Evolutionary conservation across 1,140 invertebrate genomes (phyloP).

Genomic region (Microplitis demolitor): DNA sequence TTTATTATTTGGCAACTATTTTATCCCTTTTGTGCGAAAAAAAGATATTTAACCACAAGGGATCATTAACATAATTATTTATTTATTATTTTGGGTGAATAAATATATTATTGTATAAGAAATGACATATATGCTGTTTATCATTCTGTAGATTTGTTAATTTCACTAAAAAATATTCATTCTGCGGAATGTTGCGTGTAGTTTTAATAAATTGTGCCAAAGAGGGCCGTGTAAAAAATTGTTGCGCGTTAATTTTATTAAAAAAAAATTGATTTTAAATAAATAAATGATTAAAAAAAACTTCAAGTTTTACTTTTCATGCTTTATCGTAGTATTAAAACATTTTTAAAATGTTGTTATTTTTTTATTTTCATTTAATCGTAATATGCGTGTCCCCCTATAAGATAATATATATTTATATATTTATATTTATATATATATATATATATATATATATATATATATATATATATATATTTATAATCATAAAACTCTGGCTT

Average conservation of each 20-base stretch:
- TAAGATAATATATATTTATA: neutral
- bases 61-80: too few species aligned
- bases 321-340: too few species aligned
- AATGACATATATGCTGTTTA: neutral
- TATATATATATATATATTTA: constrained; percentile 6
- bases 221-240: constrained; percentile 16
- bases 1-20: too few species aligned
- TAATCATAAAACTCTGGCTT: constrained; percentile 17
- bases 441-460: constrained; percentile 5
- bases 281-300: neutral
- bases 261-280: constrained; percentile 18
- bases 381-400: neutral
- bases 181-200: constrained; percentile 29
- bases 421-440: constrained; percentile 3
- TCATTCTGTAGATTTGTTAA: constrained; percentile 3
- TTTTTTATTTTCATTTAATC: constrained; percentile 2
- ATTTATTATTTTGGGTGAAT: neutral
- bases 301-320: neutral
- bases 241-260: constrained; percentile 28
- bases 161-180: neutral
- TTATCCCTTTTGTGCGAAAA: too few species aligned
- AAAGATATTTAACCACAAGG: too few species aligned
- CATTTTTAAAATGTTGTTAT: too few species aligned
- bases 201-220: neutral
- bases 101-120: neutral